A percentile compares a stretch with the other conserved stretches of the same genome.
Conservation (phyloP, 2,113 vertebrate species). For the Platycercus adscitus region DNA sequence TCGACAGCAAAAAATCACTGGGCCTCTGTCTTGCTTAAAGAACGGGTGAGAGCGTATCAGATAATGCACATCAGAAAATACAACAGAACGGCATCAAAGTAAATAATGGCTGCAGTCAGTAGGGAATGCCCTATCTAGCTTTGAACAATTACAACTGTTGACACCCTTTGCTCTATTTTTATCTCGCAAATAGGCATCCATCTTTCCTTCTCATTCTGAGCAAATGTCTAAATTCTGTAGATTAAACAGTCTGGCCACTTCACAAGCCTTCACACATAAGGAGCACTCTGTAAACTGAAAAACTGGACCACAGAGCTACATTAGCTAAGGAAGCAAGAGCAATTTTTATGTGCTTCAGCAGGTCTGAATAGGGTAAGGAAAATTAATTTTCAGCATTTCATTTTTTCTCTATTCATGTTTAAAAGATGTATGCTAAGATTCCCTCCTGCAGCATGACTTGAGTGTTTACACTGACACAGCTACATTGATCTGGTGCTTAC, state of each 20-base stretch:
- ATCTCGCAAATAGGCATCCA: neutral
- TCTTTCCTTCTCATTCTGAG: neutral
- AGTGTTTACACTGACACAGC: neutral
- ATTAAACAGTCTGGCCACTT: neutral
- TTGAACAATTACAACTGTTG: neutral
- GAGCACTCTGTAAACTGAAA: neutral
- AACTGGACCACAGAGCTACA: neutral
- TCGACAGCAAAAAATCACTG: neutral
- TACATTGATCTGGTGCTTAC: neutral
- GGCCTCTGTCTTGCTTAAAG: constrained; percentile 21
- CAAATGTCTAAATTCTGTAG: neutral
- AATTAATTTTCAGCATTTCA: neutral
- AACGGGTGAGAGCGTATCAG: neutral
- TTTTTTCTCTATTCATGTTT: neutral
- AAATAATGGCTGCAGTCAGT: neutral
- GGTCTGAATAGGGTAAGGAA: neutral
- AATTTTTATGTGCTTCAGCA: neutral
- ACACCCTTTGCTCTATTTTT: neutral
- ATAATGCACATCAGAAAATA: neutral
- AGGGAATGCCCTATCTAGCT: neutral
- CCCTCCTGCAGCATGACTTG: neutral
- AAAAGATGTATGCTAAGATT: neutral
- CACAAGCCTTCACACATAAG: neutral
- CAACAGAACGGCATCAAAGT: neutral
- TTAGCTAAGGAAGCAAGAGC: neutral